Conservation (phyloP, 2,888 invertebrate genomes). For the Thera obeliscata region DNA sequence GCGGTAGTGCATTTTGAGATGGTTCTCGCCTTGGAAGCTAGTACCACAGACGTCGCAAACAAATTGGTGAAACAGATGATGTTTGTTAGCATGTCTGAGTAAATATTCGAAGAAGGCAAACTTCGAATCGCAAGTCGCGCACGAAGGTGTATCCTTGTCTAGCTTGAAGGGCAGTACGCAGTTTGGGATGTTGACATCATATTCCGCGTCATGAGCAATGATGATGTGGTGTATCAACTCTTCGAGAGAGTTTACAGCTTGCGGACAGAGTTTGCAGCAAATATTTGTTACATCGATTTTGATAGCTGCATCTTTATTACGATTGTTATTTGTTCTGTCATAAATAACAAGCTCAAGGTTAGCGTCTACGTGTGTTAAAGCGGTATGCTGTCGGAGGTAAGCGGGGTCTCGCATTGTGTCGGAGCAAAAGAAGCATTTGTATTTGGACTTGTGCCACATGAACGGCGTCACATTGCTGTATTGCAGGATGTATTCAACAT, state of each 20-base stretch:
- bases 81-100: conserved; percentile 73
- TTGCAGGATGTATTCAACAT: conserved; percentile 75
- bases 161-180: conserved; percentile 75
- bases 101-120: conserved; percentile 78
- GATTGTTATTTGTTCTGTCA: conserved; percentile 73
- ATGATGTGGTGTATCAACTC: conserved; percentile 75
- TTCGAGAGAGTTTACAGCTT: conserved; percentile 63
- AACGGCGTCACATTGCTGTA: conserved; percentile 77
- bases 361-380: conserved; percentile 61
- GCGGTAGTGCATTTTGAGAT: conserved; percentile 76
- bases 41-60: conserved; percentile 79
- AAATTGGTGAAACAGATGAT: conserved; percentile 75
- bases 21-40: conserved; percentile 79
- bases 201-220: conserved; percentile 76
- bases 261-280: conserved; percentile 67
- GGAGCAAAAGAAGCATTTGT: conserved; percentile 73
- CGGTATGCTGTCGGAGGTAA: conserved; percentile 64
- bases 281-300: conserved; percentile 75
- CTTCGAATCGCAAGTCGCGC: conserved; percentile 73
- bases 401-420: conserved; percentile 72
- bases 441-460: conserved; percentile 75
- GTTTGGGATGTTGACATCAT: conserved; percentile 72
- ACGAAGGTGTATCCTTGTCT: conserved; percentile 70
- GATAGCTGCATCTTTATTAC: conserved; percentile 76
- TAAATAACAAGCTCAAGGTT: conserved; percentile 71